A percentile compares a stretch with the other conserved stretches of the same genome.
Evolutionary conservation across 2,113 vertebrate genomes (phyloP).

Genomic region (Mirza zaza): DNA sequence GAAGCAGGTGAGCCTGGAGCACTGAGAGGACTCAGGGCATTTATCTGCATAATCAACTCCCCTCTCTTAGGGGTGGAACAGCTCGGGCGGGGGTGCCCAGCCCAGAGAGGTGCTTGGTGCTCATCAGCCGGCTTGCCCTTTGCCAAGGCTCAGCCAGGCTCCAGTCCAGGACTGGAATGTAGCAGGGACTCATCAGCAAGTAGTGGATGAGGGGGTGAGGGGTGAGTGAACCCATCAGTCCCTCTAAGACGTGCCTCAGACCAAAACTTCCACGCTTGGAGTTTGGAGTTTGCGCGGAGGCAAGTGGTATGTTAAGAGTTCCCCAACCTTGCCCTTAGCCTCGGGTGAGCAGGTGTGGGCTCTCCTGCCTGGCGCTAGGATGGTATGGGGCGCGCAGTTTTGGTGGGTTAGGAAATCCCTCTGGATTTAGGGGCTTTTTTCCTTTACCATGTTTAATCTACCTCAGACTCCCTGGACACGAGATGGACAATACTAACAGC

Average conservation of each 20-base stretch:
- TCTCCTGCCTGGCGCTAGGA: neutral
- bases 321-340: neutral
- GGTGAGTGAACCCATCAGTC: neutral
- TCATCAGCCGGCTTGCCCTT: neutral
- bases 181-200: neutral
- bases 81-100: neutral
- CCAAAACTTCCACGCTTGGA: slow-evolving; percentile 22
- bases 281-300: neutral
- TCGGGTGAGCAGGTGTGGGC: neutral
- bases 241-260: neutral
- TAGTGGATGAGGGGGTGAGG: neutral
- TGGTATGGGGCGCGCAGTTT: neutral
- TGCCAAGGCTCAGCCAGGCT: neutral
- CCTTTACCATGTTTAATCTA: neutral
- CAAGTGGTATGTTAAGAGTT: neutral
- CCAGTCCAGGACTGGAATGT: neutral
- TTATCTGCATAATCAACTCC: neutral
- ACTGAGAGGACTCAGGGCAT: neutral
- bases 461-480: neutral
- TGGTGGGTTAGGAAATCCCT: neutral
- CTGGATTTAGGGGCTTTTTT: neutral
- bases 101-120: neutral
- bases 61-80: neutral
- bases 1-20: neutral
- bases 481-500: neutral